phyloP scores from a whole-genome alignment of 2,113 vertebrate species.

The Trematocara variabile region DNA sequence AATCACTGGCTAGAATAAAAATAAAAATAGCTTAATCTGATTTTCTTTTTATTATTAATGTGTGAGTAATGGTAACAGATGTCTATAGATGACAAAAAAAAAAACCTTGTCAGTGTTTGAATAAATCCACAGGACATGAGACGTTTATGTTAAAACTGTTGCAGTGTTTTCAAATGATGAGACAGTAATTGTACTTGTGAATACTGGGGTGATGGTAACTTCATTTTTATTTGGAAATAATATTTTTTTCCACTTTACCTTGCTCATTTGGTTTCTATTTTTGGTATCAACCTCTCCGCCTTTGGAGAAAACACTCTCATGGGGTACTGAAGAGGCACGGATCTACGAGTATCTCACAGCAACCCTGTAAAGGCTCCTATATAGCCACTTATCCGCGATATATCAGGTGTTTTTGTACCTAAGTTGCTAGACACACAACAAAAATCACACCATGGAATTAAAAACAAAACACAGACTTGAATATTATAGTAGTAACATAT shows the following conservation, averaged over 20 bases:
- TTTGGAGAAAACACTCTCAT: neutral
- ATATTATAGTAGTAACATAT: neutral
- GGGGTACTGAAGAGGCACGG: neutral
- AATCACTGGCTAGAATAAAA: neutral
- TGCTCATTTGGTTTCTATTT: neutral
- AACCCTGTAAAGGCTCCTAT: neutral
- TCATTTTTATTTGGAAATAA: neutral
- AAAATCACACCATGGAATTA: neutral
- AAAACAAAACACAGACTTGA: neutral
- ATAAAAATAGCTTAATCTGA: neutral
- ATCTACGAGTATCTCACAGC: neutral
- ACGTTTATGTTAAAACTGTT: neutral
- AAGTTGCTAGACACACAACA: neutral
- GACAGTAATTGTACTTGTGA: neutral
- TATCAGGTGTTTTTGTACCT: neutral
- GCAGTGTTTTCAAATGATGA: neutral
- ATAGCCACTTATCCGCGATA: accelerated
- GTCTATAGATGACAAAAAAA: neutral
- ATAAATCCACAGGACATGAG: neutral
- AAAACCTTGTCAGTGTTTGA: neutral
- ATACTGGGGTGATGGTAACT: neutral
- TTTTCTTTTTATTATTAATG: neutral
- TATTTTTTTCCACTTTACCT: neutral
- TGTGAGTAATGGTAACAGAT: neutral
- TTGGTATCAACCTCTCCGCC: neutral